Percentiles rank a stretch among this genome's conserved stretches.
phyloP scores from a whole-genome alignment of 2,888 invertebrate species.

The Oeneis ivallda region DNA sequence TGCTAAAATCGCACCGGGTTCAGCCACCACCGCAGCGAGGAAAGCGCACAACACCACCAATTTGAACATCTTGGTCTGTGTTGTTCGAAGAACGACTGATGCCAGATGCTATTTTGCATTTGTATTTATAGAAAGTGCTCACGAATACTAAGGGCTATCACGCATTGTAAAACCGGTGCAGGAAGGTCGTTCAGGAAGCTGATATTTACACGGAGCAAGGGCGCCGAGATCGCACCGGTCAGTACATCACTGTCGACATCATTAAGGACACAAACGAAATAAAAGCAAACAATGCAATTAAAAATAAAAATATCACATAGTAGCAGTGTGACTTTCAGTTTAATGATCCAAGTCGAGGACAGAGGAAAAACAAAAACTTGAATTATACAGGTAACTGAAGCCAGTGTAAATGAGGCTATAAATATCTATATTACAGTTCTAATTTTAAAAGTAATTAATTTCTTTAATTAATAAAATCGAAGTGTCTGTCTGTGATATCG shows the following conservation, averaged over 20 bases:
- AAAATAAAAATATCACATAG: conserved; percentile 1
- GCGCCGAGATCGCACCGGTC: conserved; percentile 52
- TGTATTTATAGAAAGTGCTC: conserved; percentile 69
- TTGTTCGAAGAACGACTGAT: conserved; percentile 70
- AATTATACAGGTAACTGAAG: conserved; percentile 1
- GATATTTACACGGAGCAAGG: conserved; percentile 69
- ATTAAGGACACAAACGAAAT: conserved; percentile 29
- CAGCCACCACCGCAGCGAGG: conserved; percentile 79
- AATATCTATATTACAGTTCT: too few relatives aligned
- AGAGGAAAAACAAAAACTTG: neutral
- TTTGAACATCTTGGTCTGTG: conserved; percentile 76
- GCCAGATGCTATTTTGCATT: conserved; percentile 45
- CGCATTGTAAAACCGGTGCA: conserved; percentile 69
- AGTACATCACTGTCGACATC: conserved; percentile 56
- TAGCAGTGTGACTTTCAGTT: neutral
- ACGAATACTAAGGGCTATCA: conserved; percentile 65
- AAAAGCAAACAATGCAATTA: conserved; percentile 27
- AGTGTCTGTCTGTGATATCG: too few relatives aligned
- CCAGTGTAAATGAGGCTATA: conserved; percentile 9
- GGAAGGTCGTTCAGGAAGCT: conserved; percentile 65
- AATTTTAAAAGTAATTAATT: too few relatives aligned
- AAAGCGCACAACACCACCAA: conserved; percentile 83
- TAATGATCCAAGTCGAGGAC: conserved; percentile 5
- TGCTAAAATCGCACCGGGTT: conserved; percentile 49
- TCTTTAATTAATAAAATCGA: too few relatives aligned